Percentiles rank a stretch among this genome's conserved stretches.
Conservation (phyloP, 2,113 vertebrate genomes). For the Enhydra lutris region DNA sequence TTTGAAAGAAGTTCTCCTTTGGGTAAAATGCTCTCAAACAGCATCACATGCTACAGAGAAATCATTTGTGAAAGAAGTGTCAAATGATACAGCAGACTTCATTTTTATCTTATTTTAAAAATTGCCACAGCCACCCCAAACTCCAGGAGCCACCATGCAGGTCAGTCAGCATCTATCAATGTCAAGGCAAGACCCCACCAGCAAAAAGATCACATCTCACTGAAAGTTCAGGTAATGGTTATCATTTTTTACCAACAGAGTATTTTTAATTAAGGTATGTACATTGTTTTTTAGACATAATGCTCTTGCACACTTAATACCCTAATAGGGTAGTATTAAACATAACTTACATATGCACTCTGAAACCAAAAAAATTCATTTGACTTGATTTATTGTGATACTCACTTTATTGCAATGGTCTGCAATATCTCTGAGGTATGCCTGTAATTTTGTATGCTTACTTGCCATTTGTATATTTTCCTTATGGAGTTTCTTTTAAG, state of each 20-base stretch:
- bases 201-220: neutral
- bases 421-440: neutral
- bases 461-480: neutral
- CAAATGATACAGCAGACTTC: neutral
- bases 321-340: neutral
- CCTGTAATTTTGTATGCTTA: neutral
- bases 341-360: neutral
- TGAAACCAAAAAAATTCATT: neutral
- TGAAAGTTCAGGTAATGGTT: neutral
- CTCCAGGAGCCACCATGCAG: neutral
- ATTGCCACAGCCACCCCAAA: neutral
- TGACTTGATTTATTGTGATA: neutral
- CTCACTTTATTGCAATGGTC: neutral
- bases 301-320: neutral
- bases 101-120: neutral
- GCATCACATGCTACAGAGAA: neutral
- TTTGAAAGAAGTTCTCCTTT: neutral
- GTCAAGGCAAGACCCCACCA: neutral
- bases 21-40: neutral
- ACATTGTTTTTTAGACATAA: neutral
- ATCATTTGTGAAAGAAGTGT: neutral
- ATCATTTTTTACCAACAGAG: neutral
- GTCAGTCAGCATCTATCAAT: neutral
- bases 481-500: neutral
- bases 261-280: neutral